Conservation (phyloP, 2,888 invertebrate species). For the Nemoura dubitans region DNA sequence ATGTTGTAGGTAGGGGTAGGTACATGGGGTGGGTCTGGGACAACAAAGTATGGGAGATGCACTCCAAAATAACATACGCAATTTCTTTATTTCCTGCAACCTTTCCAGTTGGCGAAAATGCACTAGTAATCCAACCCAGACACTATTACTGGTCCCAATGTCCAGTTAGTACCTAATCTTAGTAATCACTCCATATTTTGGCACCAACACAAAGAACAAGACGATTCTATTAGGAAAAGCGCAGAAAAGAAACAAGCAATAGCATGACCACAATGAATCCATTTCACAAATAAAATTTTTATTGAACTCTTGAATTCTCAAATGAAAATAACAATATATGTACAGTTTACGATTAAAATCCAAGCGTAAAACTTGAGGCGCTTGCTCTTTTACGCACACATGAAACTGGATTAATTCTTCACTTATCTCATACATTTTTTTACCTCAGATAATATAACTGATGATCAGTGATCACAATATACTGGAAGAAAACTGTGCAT, state of each 20-base stretch:
- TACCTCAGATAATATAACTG: background rate
- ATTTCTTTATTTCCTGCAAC: too few species aligned
- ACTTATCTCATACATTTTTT: slow-evolving; percentile 16
- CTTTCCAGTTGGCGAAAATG: too few species aligned
- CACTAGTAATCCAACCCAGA: too few species aligned
- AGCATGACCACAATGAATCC: background rate
- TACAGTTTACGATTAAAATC: slow-evolving; percentile 49
- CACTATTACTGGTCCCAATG: too few species aligned
- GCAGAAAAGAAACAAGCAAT: background rate
- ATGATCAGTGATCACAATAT: slow-evolving; percentile 13
- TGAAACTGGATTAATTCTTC: slow-evolving; percentile 1
- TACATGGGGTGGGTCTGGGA: too few species aligned
- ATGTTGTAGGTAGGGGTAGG: too few species aligned
- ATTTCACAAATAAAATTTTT: background rate
- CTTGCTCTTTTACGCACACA: background rate
- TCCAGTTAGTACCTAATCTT: too few species aligned
- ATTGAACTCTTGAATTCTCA: slow-evolving; percentile 45
- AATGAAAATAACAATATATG: slow-evolving; percentile 49
- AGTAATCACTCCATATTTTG: too few species aligned
- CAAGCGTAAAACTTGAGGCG: slow-evolving; percentile 39
- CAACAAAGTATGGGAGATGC: too few species aligned
- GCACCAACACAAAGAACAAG: too few species aligned
- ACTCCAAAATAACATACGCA: too few species aligned
- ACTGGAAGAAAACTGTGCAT: slow-evolving; percentile 22
- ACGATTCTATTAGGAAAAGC: background rate